Conservation (phyloP, 2,113 vertebrate species). For the Siniperca knerii region DNA sequence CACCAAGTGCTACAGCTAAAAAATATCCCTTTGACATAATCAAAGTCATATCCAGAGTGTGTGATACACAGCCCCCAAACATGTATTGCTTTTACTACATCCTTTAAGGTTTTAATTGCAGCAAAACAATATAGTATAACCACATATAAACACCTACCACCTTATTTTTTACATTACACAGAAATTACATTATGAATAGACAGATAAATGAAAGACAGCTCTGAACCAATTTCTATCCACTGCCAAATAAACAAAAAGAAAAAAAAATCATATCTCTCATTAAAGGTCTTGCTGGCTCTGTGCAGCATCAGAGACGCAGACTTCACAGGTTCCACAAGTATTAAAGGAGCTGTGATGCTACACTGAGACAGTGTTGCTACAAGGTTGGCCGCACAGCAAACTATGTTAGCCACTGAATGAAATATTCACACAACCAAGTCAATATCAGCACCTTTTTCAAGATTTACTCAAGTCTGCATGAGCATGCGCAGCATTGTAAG, state of each 20-base stretch:
- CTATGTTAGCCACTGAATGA: not conserved
- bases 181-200: not conserved
- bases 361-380: not conserved
- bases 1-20: no score
- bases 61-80: no score
- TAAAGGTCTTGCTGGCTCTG: conserved; percentile 6
- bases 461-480: not conserved
- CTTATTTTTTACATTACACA: no score
- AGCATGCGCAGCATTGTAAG: not conserved
- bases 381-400: not conserved
- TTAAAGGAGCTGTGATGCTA: not conserved
- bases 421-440: conserved; percentile 4
- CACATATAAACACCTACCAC: no score
- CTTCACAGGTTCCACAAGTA: not conserved
- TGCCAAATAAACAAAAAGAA: not conserved
- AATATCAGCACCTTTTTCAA: not conserved
- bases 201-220: not conserved
- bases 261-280: not conserved
- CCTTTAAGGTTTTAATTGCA: no score
- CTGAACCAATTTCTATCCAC: not conserved
- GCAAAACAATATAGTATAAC: no score
- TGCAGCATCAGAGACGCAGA: not conserved
- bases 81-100: no score
- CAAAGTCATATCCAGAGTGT: no score
- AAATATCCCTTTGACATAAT: no score